A percentile compares a stretch with the other conserved stretches of the same genome.
Evolutionary conservation across 1,140 invertebrate species (phyloP).

Genomic region (Centruroides sculpturatus): DNA sequence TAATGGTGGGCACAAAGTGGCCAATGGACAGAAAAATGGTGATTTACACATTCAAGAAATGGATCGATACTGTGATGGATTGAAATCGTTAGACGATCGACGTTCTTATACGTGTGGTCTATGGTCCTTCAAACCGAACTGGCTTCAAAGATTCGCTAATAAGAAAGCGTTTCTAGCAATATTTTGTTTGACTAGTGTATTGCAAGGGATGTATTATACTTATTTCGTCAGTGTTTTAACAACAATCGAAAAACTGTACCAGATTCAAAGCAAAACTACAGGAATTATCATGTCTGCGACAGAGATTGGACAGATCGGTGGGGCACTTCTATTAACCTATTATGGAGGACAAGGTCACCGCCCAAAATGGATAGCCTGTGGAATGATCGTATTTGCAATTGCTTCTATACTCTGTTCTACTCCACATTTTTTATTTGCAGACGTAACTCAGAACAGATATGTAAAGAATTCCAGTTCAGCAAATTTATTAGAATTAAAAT

Average conservation of each 20-base stretch:
- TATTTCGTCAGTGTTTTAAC: slow-evolving; percentile 95
- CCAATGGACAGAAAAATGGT: no score
- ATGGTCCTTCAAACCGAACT: slow-evolving; percentile 36
- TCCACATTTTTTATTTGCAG: slow-evolving; percentile 30
- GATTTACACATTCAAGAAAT: no score
- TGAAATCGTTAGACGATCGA: background rate
- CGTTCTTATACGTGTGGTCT: slow-evolving; percentile 16
- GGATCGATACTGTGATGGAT: no score
- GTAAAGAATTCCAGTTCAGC: slow-evolving; percentile 3
- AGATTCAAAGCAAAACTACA: slow-evolving; percentile 86
- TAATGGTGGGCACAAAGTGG: background rate
- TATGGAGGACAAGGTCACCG: slow-evolving; percentile 89
- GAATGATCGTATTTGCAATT: slow-evolving; percentile 75
- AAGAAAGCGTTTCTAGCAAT: slow-evolving; percentile 74
- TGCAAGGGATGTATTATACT: slow-evolving; percentile 87
- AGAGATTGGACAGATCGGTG: slow-evolving; percentile 79
- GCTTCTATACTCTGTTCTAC: slow-evolving; percentile 71
- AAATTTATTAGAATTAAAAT: slow-evolving; percentile 6
- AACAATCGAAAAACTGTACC: slow-evolving; percentile 90
- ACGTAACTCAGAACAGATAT: background rate
- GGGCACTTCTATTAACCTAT: slow-evolving; percentile 60
- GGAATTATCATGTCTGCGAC: slow-evolving; percentile 85
- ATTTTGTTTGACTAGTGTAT: slow-evolving; percentile 52
- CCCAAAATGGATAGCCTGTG: slow-evolving; percentile 90
- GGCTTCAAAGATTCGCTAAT: slow-evolving; percentile 63